Conservation (phyloP, 2,797 vertebrate species). For the Sardinella longiceps region DNA sequence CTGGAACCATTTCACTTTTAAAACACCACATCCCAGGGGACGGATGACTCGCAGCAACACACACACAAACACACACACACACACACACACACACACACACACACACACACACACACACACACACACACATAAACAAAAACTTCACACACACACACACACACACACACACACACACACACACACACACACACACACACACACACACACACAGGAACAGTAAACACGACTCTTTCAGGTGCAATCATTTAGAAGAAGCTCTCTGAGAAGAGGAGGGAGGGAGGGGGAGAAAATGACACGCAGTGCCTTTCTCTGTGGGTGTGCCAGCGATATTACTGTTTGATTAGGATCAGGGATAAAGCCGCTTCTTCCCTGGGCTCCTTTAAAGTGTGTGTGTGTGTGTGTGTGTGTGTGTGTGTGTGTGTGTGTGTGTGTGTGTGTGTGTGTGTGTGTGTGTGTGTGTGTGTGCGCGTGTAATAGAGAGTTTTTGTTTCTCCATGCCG, state of each 20-base stretch:
- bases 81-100: neutral
- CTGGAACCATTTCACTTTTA: constrained; percentile 9
- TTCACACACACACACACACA: neutral
- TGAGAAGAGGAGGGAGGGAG: neutral
- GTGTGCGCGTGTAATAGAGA: constrained; percentile 53
- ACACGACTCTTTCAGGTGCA: constrained; percentile 12
- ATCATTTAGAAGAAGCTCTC: constrained; percentile 13
- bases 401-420: too few relatives aligned
- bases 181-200: neutral
- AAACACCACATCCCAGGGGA: neutral
- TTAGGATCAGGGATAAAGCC: neutral
- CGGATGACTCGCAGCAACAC: neutral
- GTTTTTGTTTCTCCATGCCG: constrained; percentile 61
- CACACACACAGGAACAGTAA: neutral
- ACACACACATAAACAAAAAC: constrained; percentile 9
- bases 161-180: neutral
- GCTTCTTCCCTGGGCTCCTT: neutral
- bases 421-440: too few relatives aligned
- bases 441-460: too few relatives aligned
- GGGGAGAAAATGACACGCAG: neutral
- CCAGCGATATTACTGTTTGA: neutral
- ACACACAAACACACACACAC: constrained; percentile 19
- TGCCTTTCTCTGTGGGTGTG: neutral
- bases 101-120: neutral
- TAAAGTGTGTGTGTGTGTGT: too few relatives aligned